Percentiles rank a stretch among this genome's conserved stretches.
Evolutionary conservation across 1,140 invertebrate species (phyloP).

Genomic region (Chironomus tepperi): DNA sequence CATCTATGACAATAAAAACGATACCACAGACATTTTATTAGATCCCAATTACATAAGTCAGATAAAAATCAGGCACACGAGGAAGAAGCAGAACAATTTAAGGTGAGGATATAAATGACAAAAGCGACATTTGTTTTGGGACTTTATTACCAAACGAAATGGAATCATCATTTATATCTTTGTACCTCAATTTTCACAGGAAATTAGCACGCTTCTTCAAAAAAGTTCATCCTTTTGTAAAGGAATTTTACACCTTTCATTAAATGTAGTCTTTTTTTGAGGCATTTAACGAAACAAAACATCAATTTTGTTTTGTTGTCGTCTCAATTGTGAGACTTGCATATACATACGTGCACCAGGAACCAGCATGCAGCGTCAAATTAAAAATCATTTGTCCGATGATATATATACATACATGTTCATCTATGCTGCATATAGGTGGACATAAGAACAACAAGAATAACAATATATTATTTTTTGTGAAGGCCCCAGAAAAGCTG

Average conservation of each 20-base stretch:
- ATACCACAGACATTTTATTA: no score
- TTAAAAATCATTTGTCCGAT: conserved; percentile 22
- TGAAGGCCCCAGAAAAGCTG: neutral
- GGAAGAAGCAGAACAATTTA: no score
- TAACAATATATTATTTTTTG: neutral
- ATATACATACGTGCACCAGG: neutral
- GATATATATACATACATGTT: neutral
- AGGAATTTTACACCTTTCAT: conserved; percentile 22
- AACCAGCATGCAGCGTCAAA: conserved; percentile 16
- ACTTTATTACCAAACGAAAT: neutral
- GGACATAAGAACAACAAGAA: no score
- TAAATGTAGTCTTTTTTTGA: neutral
- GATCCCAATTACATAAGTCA: no score
- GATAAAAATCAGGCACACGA: no score
- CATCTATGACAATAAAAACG: no score
- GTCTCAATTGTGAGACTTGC: neutral
- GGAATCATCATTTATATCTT: neutral
- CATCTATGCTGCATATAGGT: neutral
- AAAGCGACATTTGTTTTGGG: neutral
- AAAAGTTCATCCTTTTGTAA: neutral
- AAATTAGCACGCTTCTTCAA: conserved; percentile 19
- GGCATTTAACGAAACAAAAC: neutral
- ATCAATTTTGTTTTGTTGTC: neutral
- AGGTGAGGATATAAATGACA: neutral
- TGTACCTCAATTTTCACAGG: conserved; percentile 19